Evolutionary conservation across 2,888 invertebrate species (phyloP), one percentile per base, ranked within the genome.

Genomic region (Lasioglossum oenotherae): DNA sequence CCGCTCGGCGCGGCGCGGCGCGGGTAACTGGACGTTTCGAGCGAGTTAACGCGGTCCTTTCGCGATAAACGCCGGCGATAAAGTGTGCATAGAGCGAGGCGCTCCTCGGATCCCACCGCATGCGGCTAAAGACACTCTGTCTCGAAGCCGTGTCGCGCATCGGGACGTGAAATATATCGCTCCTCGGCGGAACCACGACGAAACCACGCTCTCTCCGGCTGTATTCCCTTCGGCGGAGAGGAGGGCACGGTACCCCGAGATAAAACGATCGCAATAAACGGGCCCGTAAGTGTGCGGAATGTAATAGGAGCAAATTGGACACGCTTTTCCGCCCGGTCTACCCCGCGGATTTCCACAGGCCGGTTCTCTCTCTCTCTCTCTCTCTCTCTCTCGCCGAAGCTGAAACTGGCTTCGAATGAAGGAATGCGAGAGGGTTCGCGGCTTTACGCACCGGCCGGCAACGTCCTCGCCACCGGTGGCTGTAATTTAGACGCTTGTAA

Each of bases 241-340:
- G 60, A 35, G 75, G 64, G 64, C 14, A 46, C 31, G 60, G 49
- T 53, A n/a, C 60, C 16, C 64, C 27, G 31, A 38, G 80, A 53
- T 60, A 19, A 27, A n/a, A 35, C 31, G 64, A 57, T 77, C 44
- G 44, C 31, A 31, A 57, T 69, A 60, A 75, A 27, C 60, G 60
- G 64, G 23, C 67, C 27, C 57, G n/a, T 44, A 12, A 23, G 27
- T 74, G 49, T 31, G 60, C 16, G 60, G 77, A 82, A 78, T 74
- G 84, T 77, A 82, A 84, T 46, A 82, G 69, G 75, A 78, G 83
- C 83, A 84, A 84, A 84, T 84, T 84, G 74, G 73, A 77, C 72
- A 31, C 67, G 73, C 53, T 57, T 75, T 53, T 77, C 38, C 19
- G 2, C 53, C 16, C 64, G 27, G 27, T 1, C 41, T 49, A 31